Conservation (phyloP, 2,888 invertebrate genomes). For the Brachyptera putata region DNA sequence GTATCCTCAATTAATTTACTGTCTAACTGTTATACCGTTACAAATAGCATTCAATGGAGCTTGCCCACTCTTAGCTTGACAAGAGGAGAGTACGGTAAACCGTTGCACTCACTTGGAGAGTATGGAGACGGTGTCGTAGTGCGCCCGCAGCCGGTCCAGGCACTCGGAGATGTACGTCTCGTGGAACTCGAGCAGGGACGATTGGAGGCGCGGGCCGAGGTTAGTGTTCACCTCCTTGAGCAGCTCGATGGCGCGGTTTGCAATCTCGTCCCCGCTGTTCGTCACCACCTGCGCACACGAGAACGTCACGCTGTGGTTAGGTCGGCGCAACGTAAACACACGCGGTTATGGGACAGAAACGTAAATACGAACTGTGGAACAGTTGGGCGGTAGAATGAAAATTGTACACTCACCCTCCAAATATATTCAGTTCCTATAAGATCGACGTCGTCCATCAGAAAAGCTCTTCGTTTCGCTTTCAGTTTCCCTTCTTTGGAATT, state of each 20-base stretch:
- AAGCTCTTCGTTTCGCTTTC: constrained; percentile 76
- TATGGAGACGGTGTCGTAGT: constrained; percentile 76
- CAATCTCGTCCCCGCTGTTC: constrained; percentile 87
- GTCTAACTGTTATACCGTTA: too few species aligned
- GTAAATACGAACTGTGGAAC: too few species aligned
- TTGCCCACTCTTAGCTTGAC: too few species aligned
- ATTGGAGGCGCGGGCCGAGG: constrained; percentile 79
- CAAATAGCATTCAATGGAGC: too few species aligned
- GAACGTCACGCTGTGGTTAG: not conserved
- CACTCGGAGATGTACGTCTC: constrained; percentile 90
- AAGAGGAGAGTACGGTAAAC: too few species aligned
- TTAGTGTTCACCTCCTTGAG: constrained; percentile 92
- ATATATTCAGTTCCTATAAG: constrained; percentile 94
- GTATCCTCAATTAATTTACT: too few species aligned
- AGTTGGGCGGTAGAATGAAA: too few species aligned
- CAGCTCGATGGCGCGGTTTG: constrained; percentile 84
- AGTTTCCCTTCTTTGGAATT: constrained; percentile 93
- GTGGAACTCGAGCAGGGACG: constrained; percentile 77
- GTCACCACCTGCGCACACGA: constrained; percentile 64
- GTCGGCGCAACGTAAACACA: not conserved
- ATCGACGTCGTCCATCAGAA: constrained; percentile 89
- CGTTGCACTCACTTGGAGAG: constrained; percentile 49
- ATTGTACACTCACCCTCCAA: constrained; percentile 78
- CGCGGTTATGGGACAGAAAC: too few species aligned
- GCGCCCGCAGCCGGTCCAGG: constrained; percentile 79